A percentile compares a stretch with the other conserved stretches of the same genome.
These are phyloP conservation scores for Erpetoichthys calabaricus DNA, from an alignment of 2,797 vertebrate species.

Conservation along the genomic window DNA sequence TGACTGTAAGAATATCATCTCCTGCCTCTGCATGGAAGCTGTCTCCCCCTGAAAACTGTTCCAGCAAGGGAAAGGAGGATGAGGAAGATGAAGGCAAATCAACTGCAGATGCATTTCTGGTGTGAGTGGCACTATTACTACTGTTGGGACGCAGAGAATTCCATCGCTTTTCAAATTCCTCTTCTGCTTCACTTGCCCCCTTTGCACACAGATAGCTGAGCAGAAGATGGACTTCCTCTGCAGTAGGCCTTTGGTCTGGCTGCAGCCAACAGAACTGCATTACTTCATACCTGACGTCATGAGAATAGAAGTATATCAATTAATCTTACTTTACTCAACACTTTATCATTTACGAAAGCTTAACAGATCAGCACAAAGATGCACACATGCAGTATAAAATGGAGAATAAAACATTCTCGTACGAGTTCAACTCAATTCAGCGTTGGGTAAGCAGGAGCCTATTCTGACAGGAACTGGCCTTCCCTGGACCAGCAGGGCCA, in stretches of 20 bases:
- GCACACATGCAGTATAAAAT: too few species aligned
- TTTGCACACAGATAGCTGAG: constrained; percentile 86
- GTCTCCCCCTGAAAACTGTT: constrained; percentile 55
- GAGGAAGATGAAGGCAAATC: constrained; percentile 51
- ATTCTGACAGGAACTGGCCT: too few species aligned
- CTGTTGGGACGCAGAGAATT: constrained; percentile 73
- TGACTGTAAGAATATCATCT: constrained; percentile 85
- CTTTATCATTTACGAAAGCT: too few species aligned
- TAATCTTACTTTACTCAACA: too few species aligned
- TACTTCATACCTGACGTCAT: constrained; percentile 75
- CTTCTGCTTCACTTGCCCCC: constrained; percentile 72
- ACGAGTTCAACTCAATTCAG: too few species aligned
- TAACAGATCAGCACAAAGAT: too few species aligned
- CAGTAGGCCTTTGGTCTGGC: constrained; percentile 81
- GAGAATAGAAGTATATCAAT: too few species aligned
- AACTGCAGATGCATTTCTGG: constrained; percentile 25
- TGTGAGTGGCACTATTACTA: constrained; percentile 25
- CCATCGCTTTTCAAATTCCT: constrained; percentile 90
- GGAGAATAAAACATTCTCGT: too few species aligned
- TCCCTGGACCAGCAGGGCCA: too few species aligned
- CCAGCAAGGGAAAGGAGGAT: constrained; percentile 76
- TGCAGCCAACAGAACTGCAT: constrained; percentile 99
- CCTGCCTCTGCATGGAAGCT: constrained; percentile 54
- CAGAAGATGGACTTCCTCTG: constrained; percentile 85
- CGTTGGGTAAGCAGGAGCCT: too few species aligned